Evolutionary conservation across 2,888 invertebrate species (phyloP).

Genomic region (Anthophora plumipes): DNA sequence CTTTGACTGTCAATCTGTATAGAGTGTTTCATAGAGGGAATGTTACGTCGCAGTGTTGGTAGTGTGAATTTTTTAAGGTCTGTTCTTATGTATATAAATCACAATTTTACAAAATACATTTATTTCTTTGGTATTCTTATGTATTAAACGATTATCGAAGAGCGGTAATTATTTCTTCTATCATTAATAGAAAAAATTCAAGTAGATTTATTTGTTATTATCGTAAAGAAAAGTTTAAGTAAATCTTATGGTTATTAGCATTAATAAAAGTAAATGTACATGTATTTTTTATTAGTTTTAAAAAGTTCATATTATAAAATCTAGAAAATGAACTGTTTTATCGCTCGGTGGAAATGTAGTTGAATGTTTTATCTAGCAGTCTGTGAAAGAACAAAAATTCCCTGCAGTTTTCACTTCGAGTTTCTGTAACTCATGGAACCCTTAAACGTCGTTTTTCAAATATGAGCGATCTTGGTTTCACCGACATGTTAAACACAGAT

Average conservation of each 20-base stretch:
- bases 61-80: not conserved
- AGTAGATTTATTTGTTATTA: too few species aligned
- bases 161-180: not conserved
- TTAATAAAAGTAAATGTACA: too few species aligned
- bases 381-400: conserved; percentile 5
- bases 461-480: conserved; percentile 54
- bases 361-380: not conserved
- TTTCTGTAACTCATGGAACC: not conserved
- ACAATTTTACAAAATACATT: not conserved
- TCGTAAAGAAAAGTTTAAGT: too few species aligned
- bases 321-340: not conserved
- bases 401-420: conserved; percentile 2
- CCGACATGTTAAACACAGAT: conserved; percentile 53
- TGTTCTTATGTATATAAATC: not conserved
- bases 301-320: conserved; percentile 1
- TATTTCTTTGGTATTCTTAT: not conserved
- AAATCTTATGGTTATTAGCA: too few species aligned
- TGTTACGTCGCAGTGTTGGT: conserved; percentile 3
- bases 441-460: conserved; percentile 40
- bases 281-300: too few species aligned
- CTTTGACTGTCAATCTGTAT: conserved; percentile 47
- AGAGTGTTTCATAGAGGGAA: conserved; percentile 21
- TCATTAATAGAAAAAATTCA: not conserved
- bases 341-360: not conserved
- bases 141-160: not conserved